phyloP scores from a whole-genome alignment of 1,140 invertebrate species.

The Paralvinella palmiformis region DNA sequence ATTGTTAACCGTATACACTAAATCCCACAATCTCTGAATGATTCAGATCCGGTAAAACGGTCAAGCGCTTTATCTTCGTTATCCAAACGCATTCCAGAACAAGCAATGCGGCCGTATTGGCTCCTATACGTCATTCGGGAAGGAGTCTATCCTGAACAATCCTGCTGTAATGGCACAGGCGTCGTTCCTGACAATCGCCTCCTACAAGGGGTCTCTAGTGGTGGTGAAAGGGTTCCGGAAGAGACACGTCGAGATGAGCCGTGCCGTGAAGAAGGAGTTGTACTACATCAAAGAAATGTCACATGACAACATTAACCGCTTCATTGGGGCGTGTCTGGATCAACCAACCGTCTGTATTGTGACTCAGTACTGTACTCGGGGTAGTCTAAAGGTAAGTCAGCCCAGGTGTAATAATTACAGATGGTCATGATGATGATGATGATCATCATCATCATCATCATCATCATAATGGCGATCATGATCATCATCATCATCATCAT shows the following conservation, averaged over 20 bases:
- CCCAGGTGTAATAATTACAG: background rate
- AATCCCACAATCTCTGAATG: too few species aligned
- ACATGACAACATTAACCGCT: conserved; percentile 25
- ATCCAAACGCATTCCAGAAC: too few species aligned
- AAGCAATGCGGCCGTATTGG: background rate
- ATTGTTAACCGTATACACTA: too few species aligned
- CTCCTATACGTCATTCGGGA: too few species aligned
- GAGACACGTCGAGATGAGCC: conserved; percentile 15
- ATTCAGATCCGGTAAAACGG: too few species aligned
- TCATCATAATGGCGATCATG: too few species aligned
- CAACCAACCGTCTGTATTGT: conserved; percentile 19
- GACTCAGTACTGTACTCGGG: conserved; percentile 18
- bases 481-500: too few species aligned
- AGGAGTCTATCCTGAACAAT: too few species aligned
- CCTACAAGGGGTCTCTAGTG: conserved; percentile 17
- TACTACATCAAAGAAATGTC: conserved; percentile 19
- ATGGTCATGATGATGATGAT: too few species aligned
- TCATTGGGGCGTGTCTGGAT: conserved; percentile 20
- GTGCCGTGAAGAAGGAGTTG: conserved; percentile 21
- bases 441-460: too few species aligned
- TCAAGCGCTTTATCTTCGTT: background rate
- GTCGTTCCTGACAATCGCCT: conserved; percentile 10
- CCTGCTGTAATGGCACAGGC: too few species aligned
- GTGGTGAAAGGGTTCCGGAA: conserved; percentile 17
- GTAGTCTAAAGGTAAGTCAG: conserved; percentile 15